Evolutionary conservation across 2,113 vertebrate genomes (phyloP).

Genomic region (Scalopus aquaticus): DNA sequence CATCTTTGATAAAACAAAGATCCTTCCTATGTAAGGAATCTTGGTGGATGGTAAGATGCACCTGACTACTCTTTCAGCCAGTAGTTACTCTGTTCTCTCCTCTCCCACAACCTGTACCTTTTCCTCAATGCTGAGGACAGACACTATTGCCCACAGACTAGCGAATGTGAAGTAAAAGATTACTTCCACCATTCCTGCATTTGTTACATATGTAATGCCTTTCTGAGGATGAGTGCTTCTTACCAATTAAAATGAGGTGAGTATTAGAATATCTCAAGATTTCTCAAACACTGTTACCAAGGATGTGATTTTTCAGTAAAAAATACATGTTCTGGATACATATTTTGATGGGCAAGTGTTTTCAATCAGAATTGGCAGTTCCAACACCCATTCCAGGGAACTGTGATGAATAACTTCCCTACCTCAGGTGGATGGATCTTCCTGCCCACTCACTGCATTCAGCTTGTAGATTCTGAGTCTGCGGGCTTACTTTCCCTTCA

Average conservation of each 20-base stretch:
- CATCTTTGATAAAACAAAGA: neutral
- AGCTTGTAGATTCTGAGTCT: constrained; percentile 83
- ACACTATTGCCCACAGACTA: neutral
- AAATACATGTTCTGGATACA: neutral
- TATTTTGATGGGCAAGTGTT: neutral
- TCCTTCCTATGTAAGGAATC: too few species aligned
- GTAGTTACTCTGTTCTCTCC: neutral
- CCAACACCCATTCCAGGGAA: neutral
- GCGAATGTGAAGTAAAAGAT: too few species aligned
- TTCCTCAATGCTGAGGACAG: neutral
- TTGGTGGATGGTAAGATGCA: neutral
- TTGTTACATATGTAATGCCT: rapidly evolving
- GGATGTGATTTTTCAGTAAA: neutral
- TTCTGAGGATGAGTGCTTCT: neutral
- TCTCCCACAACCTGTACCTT: rapidly evolving
- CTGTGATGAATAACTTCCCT: neutral
- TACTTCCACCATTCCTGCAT: neutral
- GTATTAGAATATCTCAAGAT: neutral
- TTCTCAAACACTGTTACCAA: neutral
- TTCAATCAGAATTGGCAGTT: neutral
- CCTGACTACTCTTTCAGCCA: neutral
- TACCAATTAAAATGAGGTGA: neutral
- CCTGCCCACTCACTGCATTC: constrained; percentile 90
- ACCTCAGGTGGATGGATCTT: constrained; percentile 90
- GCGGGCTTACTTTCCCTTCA: constrained; percentile 87